These are phyloP conservation scores for Sinhomidia bicolor DNA, from an alignment of 2,888 invertebrate genomes.

Conservation along the genomic window DNA sequence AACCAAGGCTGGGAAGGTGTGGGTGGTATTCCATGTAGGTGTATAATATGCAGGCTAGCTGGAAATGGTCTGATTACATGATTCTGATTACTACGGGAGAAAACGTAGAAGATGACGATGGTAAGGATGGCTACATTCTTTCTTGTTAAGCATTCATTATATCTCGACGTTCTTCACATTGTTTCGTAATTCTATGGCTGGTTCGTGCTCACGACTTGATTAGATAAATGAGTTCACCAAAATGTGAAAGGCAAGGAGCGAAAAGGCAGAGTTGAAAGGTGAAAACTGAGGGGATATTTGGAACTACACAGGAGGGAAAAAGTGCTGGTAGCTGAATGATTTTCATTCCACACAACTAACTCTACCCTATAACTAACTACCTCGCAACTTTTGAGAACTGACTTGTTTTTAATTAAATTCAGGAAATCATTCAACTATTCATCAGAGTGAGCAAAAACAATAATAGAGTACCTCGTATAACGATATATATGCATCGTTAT, in stretches of 20 bases:
- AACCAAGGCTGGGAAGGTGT: too few relatives aligned
- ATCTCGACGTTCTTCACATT: too few relatives aligned
- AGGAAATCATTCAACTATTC: slow-evolving; percentile 19
- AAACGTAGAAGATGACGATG: neutral
- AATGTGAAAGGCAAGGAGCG: neutral
- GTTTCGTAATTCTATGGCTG: neutral
- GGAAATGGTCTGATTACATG: neutral
- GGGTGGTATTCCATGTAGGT: too few relatives aligned
- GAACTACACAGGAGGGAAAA: neutral
- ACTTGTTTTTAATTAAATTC: neutral
- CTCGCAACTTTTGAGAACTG: neutral
- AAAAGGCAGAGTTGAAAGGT: neutral
- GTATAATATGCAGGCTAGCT: neutral
- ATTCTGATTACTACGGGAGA: neutral
- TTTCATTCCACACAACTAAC: neutral
- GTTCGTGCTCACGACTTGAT: neutral
- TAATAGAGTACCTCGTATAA: neutral
- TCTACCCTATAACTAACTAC: neutral
- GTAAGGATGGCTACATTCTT: neutral
- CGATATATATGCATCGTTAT: neutral
- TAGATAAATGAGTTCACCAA: neutral
- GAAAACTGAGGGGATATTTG: neutral
- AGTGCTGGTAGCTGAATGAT: neutral
- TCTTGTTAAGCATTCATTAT: neutral
- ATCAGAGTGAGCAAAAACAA: neutral